Evolutionary conservation across 1,140 invertebrate genomes (phyloP), one percentile per base, ranked within the genome.

Genomic region (Semibalanus balanoides): DNA sequence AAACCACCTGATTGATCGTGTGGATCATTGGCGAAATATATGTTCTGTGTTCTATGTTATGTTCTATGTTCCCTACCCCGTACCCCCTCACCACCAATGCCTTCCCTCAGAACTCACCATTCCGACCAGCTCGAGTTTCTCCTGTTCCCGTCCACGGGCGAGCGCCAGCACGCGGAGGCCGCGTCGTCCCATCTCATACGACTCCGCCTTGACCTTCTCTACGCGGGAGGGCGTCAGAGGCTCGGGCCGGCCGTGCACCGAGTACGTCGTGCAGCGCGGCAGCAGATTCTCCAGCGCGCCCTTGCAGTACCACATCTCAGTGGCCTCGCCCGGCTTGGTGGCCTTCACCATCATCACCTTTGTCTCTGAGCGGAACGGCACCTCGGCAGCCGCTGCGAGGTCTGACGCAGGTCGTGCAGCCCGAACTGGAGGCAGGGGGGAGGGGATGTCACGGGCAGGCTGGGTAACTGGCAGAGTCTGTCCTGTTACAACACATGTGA

Each of bases 281-380:
- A 99, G 83, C 0, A 99, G 87, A 79, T 90, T 91, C 83, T 99
- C 97, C 0, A 97, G 83, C 7, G 97, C 95, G 30, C 97, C 97
- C 86, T 99, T 99, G 70, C 70, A 72, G 70, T 72, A 72, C 70
- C 70, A 72, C 51, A 64, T 11, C 51, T 64, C 51, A 25, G 51
- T 64, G 51, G 51, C 9, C 51, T 88, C 79, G 90, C 87, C 70
- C 86, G 86, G 83, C 92, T 93, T 83, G 92, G 93, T 0, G 90
- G 89, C 69, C 85, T 93, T 95, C 22, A 99, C 96, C n/a, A 93
- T 92, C 98, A 99, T 99, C 88, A 95, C 95, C 86, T 99, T 99
- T 77, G 94, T 94, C 81, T 99, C 97, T 0, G 95, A 98, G 80
- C 88, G 93, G 83, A 99, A 99, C 0, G 98, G 97, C 86, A 94